phyloP scores from a whole-genome alignment of 2,888 invertebrate genomes.

The Copidosoma aretas region DNA sequence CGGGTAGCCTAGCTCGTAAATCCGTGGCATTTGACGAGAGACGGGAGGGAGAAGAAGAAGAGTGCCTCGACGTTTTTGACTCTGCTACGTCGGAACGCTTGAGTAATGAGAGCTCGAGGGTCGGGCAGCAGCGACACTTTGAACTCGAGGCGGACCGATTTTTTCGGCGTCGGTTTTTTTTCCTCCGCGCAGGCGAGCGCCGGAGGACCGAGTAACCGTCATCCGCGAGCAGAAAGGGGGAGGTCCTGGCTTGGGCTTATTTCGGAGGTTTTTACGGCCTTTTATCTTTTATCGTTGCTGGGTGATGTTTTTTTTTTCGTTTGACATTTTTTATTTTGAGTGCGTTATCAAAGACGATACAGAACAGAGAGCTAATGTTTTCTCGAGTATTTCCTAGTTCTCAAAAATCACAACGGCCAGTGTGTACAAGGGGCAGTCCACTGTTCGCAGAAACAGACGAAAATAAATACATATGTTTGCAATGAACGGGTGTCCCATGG shows the following conservation, averaged over 20 bases:
- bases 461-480: too few relatives aligned
- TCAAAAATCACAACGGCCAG: too few relatives aligned
- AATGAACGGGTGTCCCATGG: too few relatives aligned
- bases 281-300: neutral
- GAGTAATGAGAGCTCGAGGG: constrained; percentile 40
- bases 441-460: too few relatives aligned
- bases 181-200: constrained; percentile 20
- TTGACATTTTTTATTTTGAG: too few relatives aligned
- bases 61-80: constrained; percentile 30
- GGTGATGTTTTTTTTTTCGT: neutral
- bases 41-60: constrained; percentile 17
- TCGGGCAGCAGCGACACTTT: neutral
- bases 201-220: constrained; percentile 29
- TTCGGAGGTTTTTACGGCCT: neutral
- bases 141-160: constrained; percentile 31
- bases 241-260: constrained; percentile 1
- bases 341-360: too few relatives aligned
- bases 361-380: too few relatives aligned
- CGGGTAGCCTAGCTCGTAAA: constrained; percentile 40
- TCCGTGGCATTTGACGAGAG: constrained; percentile 27
- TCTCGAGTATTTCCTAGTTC: too few relatives aligned
- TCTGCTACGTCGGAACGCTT: constrained; percentile 41
- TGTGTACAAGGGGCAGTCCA: too few relatives aligned
- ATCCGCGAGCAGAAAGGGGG: constrained; percentile 6
- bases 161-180: neutral